Conservation (phyloP, 2,888 invertebrate genomes). For the Limnephilus auricula region DNA sequence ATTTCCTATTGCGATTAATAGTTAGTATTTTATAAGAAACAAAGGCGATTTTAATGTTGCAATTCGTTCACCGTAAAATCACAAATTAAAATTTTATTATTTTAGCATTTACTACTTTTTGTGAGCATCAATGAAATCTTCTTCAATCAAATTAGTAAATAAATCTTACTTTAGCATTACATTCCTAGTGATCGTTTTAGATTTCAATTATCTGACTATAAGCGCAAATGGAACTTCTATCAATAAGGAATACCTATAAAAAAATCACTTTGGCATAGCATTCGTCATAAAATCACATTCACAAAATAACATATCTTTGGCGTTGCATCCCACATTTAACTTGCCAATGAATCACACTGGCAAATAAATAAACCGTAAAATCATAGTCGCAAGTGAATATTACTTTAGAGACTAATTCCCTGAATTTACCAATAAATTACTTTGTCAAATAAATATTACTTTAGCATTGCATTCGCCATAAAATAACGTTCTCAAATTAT, state of each 20-base stretch:
- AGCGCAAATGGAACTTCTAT: not conserved
- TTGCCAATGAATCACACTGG: not conserved
- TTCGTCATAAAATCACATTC: not conserved
- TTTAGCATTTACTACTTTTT: too few species aligned
- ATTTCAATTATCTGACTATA: too few species aligned
- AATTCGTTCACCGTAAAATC: too few species aligned
- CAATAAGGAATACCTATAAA: not conserved
- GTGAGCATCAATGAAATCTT: too few species aligned
- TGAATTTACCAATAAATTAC: not conserved
- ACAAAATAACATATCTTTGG: not conserved
- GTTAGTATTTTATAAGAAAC: too few species aligned
- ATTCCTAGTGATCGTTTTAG: too few species aligned
- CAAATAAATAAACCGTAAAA: not conserved
- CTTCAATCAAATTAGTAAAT: not conserved
- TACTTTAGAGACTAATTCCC: not conserved
- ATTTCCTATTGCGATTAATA: too few species aligned
- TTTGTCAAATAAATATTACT: too few species aligned
- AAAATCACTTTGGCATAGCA: not conserved
- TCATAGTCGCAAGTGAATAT: not conserved
- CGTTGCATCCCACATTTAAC: not conserved
- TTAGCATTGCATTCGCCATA: too few species aligned
- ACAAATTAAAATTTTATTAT: too few species aligned
- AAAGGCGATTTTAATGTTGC: too few species aligned
- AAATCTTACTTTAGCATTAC: not conserved
- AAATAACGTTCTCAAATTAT: too few species aligned